A percentile compares a stretch with the other conserved stretches of the same genome.
Conservation (phyloP, 2,888 invertebrate species). For the Dryadula phaetusa region DNA sequence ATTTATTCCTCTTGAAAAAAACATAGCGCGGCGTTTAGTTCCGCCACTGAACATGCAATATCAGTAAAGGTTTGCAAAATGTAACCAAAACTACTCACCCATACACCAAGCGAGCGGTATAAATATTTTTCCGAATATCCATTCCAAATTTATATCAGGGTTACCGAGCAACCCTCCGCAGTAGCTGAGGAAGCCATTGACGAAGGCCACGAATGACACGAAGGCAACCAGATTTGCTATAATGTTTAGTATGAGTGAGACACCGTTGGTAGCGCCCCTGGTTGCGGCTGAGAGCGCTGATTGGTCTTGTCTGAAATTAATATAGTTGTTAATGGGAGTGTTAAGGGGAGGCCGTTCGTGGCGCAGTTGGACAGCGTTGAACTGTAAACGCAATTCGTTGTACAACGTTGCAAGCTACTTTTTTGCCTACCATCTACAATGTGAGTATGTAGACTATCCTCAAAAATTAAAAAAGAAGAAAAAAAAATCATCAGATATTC, state of each 20-base stretch:
- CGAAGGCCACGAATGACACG: conserved; percentile 92
- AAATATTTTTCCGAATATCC: conserved; percentile 93
- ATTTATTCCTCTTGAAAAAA: too few relatives aligned
- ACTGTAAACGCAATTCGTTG: too few relatives aligned
- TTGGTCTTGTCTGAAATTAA: conserved; percentile 87
- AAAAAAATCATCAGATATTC: too few relatives aligned
- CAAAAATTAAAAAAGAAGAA: too few relatives aligned
- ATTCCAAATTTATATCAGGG: conserved; percentile 86
- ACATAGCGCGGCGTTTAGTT: too few relatives aligned
- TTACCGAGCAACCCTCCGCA: conserved; percentile 90
- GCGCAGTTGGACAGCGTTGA: too few relatives aligned
- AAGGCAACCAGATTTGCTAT: conserved; percentile 96
- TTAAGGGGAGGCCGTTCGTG: too few relatives aligned
- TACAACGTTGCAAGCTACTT: too few relatives aligned
- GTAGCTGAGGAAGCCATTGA: conserved; percentile 93
- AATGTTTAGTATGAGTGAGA: conserved; percentile 92
- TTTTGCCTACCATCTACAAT: too few relatives aligned
- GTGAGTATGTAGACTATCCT: too few relatives aligned
- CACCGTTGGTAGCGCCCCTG: conserved; percentile 93
- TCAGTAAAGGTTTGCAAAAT: background rate
- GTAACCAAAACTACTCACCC: conserved; percentile 8
- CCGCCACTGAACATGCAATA: too few relatives aligned
- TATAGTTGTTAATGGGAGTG: too few relatives aligned
- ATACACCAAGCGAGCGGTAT: conserved; percentile 66
- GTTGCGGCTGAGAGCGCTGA: conserved; percentile 96